Evolutionary conservation across 2,888 invertebrate species (phyloP).

Genomic region (Hemithea aestivaria): DNA sequence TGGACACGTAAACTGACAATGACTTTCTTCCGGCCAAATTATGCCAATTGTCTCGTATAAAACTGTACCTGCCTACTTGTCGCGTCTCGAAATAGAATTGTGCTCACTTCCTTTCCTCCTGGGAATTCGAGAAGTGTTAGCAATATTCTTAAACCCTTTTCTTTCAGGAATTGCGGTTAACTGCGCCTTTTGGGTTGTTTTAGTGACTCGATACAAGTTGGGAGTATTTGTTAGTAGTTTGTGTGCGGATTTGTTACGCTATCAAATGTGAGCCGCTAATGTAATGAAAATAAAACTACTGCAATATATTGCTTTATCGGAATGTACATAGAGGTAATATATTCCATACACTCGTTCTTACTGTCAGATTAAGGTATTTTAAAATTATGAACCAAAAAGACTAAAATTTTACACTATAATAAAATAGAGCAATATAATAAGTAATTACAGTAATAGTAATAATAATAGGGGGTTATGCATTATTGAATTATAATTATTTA

Average conservation of each 20-base stretch:
- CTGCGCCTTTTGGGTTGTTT: slow-evolving; percentile 4
- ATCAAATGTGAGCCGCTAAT: not conserved
- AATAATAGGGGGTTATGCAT: no score
- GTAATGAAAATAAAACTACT: no score
- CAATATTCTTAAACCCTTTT: slow-evolving; percentile 14
- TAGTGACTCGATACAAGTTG: slow-evolving; percentile 12
- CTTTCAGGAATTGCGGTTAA: slow-evolving; percentile 5
- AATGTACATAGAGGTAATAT: no score
- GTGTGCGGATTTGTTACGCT: slow-evolving; percentile 1
- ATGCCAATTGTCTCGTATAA: slow-evolving; percentile 27
- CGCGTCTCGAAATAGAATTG: slow-evolving; percentile 21
- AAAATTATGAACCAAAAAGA: no score
- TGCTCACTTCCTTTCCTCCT: slow-evolving; percentile 20
- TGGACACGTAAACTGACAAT: slow-evolving; percentile 19
- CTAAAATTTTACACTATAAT: no score
- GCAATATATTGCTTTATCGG: no score
- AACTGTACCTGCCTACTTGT: slow-evolving; percentile 23
- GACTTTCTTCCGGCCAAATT: slow-evolving; percentile 26
- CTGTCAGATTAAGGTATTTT: no score
- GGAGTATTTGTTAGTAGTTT: slow-evolving; percentile 7
- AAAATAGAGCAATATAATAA: no score
- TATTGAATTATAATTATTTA: no score
- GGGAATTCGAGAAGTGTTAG: slow-evolving; percentile 11
- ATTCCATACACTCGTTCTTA: no score
- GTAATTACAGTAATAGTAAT: no score